Conservation (phyloP, 2,113 vertebrate genomes). For the Lota lota region DNA sequence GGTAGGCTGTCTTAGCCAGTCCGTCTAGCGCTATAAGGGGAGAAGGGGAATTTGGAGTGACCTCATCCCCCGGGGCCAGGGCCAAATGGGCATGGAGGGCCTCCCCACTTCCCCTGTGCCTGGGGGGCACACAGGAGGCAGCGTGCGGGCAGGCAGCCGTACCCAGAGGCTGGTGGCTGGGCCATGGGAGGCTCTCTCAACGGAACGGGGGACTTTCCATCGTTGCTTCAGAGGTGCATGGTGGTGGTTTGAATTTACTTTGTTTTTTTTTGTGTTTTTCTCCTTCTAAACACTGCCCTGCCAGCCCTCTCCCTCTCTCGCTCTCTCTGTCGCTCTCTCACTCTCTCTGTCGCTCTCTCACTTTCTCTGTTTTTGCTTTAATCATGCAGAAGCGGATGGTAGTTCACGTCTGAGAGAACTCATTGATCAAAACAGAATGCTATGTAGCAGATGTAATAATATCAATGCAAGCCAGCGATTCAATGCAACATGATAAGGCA, state of each 20-base stretch:
- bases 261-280: conserved; percentile 45
- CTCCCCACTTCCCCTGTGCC: conserved; percentile 68
- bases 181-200: conserved; percentile 56
- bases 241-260: conserved; percentile 51
- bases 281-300: conserved; percentile 43
- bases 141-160: conserved; percentile 22
- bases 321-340: no score
- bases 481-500: conserved; percentile 39
- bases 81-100: conserved; percentile 69
- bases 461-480: conserved; percentile 43
- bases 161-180: conserved; percentile 33
- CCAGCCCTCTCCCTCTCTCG: conserved; percentile 32
- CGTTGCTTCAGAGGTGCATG: conserved; percentile 50
- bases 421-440: conserved; percentile 27
- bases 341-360: no score
- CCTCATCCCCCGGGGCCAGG: conserved; percentile 71
- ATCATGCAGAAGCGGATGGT: conserved; percentile 40
- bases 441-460: conserved; percentile 38
- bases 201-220: conserved; percentile 70
- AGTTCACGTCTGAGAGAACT: conserved; percentile 51
- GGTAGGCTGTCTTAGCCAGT: conserved; percentile 61
- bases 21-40: conserved; percentile 70
- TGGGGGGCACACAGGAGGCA: conserved; percentile 71
- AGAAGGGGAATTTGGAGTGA: conserved; percentile 74
- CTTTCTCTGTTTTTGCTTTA: conserved; percentile 24